A percentile compares a stretch with the other conserved stretches of the same genome.
phyloP scores from a whole-genome alignment of 2,113 vertebrate species.

The Dromas ardeola region DNA sequence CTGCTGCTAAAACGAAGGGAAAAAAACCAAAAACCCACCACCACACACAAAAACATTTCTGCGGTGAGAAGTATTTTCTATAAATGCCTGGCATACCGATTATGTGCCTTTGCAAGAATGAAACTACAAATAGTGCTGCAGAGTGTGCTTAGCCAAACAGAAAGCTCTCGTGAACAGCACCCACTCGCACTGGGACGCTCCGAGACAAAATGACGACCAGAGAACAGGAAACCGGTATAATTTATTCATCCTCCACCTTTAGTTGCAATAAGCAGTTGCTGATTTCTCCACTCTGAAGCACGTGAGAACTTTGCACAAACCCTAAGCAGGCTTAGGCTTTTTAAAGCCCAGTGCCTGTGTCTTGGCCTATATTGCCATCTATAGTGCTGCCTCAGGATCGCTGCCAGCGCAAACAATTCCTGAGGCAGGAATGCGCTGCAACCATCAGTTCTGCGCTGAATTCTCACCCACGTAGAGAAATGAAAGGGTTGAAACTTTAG shows the following conservation, averaged over 20 bases:
- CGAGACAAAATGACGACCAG: background rate
- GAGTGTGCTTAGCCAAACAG: background rate
- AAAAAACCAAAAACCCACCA: background rate
- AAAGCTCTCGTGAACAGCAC: background rate
- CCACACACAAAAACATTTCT: background rate
- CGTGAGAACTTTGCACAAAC: background rate
- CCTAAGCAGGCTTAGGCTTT: background rate
- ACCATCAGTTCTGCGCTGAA: background rate
- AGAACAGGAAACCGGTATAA: background rate
- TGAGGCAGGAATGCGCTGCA: conserved; percentile 26
- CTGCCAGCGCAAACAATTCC: conserved; percentile 41
- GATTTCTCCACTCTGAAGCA: background rate
- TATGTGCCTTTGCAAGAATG: background rate
- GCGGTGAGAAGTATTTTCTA: background rate
- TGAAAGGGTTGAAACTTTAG: background rate
- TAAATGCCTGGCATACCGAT: background rate
- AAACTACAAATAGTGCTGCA: background rate
- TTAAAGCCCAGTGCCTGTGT: background rate
- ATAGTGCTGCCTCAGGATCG: background rate
- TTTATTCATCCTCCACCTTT: background rate
- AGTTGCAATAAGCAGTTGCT: fast-evolving
- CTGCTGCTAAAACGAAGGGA: background rate
- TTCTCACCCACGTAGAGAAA: background rate
- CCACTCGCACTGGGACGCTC: fast-evolving
- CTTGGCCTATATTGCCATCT: background rate